Evolutionary conservation across 2,113 vertebrate species (phyloP).

Genomic region (Equus quagga): DNA sequence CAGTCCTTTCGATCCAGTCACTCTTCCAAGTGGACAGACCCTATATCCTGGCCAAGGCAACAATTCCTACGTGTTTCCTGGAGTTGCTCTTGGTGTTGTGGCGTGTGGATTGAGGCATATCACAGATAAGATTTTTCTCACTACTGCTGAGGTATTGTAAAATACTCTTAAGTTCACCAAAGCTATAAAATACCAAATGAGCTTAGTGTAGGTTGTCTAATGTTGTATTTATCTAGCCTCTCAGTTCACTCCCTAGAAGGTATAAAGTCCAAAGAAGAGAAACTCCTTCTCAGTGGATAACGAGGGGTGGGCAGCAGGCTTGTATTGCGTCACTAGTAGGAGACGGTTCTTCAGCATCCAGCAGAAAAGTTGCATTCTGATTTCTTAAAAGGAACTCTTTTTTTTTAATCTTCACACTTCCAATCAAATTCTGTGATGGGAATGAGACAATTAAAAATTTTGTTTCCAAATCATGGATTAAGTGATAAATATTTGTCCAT

Average conservation of each 20-base stretch:
- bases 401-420: not conserved
- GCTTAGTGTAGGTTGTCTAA: not conserved
- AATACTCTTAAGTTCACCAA: not conserved
- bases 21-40: constrained; percentile 91
- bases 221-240: not conserved
- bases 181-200: not conserved
- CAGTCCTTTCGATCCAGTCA: constrained; percentile 96
- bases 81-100: constrained; percentile 93
- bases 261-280: not conserved
- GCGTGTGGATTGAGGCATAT: constrained; percentile 92
- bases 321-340: not conserved
- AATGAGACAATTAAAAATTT: constrained; percentile 4
- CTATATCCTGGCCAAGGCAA: constrained; percentile 97
- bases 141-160: constrained; percentile 94
- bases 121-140: constrained; percentile 92
- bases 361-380: not conserved
- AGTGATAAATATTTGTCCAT: not conserved
- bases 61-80: constrained; percentile 98
- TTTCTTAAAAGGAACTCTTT: not conserved
- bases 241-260: not conserved
- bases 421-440: not conserved
- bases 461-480: constrained; percentile 1
- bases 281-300: not conserved
- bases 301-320: not conserved
- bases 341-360: not conserved